Evolutionary conservation across 2,888 invertebrate species (phyloP).

Genomic region (Troides helena): DNA sequence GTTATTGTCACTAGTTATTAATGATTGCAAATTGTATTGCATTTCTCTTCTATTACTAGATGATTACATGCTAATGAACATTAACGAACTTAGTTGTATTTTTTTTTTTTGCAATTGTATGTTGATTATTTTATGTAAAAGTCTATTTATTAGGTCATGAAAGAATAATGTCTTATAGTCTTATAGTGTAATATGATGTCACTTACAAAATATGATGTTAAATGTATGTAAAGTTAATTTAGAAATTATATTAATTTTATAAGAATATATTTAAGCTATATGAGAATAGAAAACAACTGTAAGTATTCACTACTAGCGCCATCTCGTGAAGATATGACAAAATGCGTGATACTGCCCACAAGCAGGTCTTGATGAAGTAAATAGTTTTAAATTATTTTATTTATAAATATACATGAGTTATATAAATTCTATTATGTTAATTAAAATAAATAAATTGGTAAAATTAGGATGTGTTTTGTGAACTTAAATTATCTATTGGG

Average conservation of each 20-base stretch:
- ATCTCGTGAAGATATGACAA: conserved; percentile 7
- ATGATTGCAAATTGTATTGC: conserved; percentile 2
- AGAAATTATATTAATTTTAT: no score
- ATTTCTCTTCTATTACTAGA: conserved; percentile 4
- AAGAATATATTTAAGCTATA: no score
- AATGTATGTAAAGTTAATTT: no score
- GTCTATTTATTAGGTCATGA: no score
- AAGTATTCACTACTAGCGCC: conserved; percentile 10
- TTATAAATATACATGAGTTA: neutral
- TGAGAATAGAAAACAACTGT: no score
- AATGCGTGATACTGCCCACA: neutral
- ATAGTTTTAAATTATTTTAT: neutral
- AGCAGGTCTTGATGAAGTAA: neutral
- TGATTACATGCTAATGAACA: neutral
- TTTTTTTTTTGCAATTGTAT: no score
- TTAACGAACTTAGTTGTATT: neutral
- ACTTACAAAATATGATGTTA: no score
- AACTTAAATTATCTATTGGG: neutral
- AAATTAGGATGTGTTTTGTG: neutral
- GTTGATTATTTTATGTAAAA: no score
- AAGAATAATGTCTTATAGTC: no score
- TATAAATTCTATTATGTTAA: neutral
- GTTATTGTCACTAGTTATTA: conserved; percentile 5
- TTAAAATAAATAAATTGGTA: neutral
- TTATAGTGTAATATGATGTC: no score